A percentile compares a stretch with the other conserved stretches of the same genome.
phyloP scores from a whole-genome alignment of 1,140 invertebrate genomes.

The Drosophila kikkawai region DNA sequence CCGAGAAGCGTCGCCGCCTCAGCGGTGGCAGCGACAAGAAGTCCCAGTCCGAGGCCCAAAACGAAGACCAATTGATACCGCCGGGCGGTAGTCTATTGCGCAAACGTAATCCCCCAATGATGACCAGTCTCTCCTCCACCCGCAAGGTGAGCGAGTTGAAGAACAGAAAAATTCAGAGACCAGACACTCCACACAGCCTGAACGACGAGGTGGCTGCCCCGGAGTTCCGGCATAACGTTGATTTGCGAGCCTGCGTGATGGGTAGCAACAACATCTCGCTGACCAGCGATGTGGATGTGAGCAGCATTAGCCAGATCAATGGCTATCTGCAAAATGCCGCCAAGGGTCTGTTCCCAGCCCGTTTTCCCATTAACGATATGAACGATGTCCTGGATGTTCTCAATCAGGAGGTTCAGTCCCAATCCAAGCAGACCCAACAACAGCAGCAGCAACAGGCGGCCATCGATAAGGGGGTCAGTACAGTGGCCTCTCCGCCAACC shows the following conservation, averaged over 20 bases:
- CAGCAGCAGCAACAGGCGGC: slow-evolving; percentile 14
- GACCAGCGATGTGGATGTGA: slow-evolving; percentile 36
- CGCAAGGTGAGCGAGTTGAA: slow-evolving; percentile 20
- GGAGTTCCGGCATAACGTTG: slow-evolving; percentile 73
- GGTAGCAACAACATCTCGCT: slow-evolving; percentile 82
- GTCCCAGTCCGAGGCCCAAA: slow-evolving; percentile 2
- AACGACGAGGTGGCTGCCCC: slow-evolving; percentile 52
- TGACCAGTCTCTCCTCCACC: slow-evolving; percentile 3
- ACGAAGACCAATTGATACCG: slow-evolving; percentile 62
- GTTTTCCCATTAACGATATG: slow-evolving; percentile 27
- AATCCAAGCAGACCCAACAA: background rate
- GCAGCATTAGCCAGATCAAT: slow-evolving; percentile 61
- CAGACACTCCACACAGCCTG: slow-evolving; percentile 64
- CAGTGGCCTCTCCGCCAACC: slow-evolving; percentile 46
- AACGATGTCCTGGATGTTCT: slow-evolving; percentile 71
- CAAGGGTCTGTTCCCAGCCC: slow-evolving; percentile 35
- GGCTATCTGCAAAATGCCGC: slow-evolving; percentile 75
- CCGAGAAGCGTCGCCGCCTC: slow-evolving; percentile 30
- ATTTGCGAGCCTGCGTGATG: slow-evolving; percentile 78
- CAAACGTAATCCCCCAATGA: slow-evolving; percentile 47
- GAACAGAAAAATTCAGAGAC: slow-evolving; percentile 28
- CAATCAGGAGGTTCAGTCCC: slow-evolving; percentile 21
- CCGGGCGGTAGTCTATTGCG: slow-evolving; percentile 76
- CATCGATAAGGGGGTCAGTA: slow-evolving; percentile 11
- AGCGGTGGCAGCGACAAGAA: slow-evolving; percentile 9